phyloP scores from a whole-genome alignment of 2,113 vertebrate genomes.

The Merops nubicus region DNA sequence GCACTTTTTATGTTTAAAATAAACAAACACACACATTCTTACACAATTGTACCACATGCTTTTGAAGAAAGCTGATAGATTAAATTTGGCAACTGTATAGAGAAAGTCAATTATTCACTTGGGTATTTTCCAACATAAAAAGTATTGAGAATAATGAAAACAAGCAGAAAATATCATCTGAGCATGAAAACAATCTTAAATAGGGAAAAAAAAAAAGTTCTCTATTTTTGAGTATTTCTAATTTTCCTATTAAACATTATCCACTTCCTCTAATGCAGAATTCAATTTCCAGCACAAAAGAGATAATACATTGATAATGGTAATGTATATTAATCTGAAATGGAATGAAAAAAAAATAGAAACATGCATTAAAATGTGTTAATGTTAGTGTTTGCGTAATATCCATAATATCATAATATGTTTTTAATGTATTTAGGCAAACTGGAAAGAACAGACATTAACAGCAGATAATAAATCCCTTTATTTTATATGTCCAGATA shows the following conservation, averaged over 20 bases:
- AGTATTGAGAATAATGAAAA: background rate
- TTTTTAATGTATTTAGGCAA: constrained; percentile 78
- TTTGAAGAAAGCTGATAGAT: background rate
- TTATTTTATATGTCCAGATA: constrained; percentile 37
- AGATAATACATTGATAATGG: constrained; percentile 64
- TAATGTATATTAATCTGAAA: constrained; percentile 76
- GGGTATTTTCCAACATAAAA: background rate
- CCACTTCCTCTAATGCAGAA: constrained; percentile 62
- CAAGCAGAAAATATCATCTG: constrained; percentile 6
- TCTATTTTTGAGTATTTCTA: constrained; percentile 50
- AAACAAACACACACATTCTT: background rate
- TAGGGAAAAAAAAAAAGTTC: background rate
- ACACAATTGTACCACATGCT: background rate
- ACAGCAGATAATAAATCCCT: constrained; percentile 64
- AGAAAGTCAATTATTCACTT: background rate
- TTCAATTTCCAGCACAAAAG: constrained; percentile 67
- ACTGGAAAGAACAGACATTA: constrained; percentile 68
- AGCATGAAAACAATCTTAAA: constrained; percentile 36
- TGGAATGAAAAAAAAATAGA: constrained; percentile 58
- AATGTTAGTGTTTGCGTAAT: constrained; percentile 68
- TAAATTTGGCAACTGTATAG: background rate
- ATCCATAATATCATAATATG: constrained; percentile 68
- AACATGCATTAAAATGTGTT: constrained; percentile 62
- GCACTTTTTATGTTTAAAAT: background rate
- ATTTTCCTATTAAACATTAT: constrained; percentile 65